These are phyloP conservation scores for Dicyrtomina minuta DNA, from an alignment of 2,888 invertebrate species.

Conservation along the genomic window DNA sequence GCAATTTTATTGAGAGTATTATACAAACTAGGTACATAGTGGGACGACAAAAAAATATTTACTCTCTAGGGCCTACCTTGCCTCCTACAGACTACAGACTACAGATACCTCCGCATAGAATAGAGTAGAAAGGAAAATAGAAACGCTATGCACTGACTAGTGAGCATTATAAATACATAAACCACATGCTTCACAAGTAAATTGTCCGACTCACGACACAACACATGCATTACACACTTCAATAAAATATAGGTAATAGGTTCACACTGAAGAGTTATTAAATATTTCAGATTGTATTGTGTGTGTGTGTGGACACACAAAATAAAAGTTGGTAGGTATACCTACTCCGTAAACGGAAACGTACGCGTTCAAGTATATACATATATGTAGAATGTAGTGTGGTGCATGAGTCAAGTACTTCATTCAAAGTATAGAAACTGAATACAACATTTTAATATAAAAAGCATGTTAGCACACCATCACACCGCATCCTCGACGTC, in stretches of 20 bases:
- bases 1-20: not conserved
- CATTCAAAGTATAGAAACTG: conserved; percentile 6
- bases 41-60: not conserved
- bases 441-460: not conserved
- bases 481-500: too few relatives aligned
- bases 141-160: too few relatives aligned
- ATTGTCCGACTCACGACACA: too few relatives aligned
- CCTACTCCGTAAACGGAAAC: not conserved
- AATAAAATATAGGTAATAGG: too few relatives aligned
- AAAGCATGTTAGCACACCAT: too few relatives aligned
- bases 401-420: conserved; percentile 1
- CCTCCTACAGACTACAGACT: not conserved
- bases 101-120: too few relatives aligned
- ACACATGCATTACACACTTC: too few relatives aligned
- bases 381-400: not conserved
- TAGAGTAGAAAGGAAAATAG: too few relatives aligned
- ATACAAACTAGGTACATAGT: not conserved
- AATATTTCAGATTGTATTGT: not conserved
- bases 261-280: too few relatives aligned
- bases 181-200: not conserved
- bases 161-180: not conserved
- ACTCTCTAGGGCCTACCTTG: not conserved
- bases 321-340: too few relatives aligned
- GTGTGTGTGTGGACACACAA: not conserved
- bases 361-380: not conserved